phyloP scores from a whole-genome alignment of 2,888 invertebrate genomes.

The Drosophila leonis region DNA sequence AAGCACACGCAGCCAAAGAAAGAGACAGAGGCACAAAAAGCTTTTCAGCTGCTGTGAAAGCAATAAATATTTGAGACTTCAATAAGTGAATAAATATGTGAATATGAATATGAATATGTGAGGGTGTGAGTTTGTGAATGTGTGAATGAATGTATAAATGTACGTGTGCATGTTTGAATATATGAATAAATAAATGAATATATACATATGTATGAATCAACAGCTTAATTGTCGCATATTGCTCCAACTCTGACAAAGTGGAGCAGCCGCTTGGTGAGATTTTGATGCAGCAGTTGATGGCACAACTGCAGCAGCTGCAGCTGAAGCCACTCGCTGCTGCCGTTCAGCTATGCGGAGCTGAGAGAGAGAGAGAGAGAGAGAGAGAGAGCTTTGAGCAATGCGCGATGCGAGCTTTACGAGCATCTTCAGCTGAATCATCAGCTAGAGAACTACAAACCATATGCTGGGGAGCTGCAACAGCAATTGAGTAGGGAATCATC shows the following conservation, averaged over 20 bases:
- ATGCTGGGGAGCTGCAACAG: not conserved
- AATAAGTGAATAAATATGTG: not conserved
- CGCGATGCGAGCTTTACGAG: not conserved
- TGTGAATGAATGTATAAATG: not conserved
- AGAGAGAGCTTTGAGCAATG: not conserved
- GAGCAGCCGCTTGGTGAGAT: not conserved
- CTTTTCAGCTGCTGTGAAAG: not conserved
- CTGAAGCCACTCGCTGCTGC: not conserved
- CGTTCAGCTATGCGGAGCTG: not conserved
- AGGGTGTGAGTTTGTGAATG: not conserved
- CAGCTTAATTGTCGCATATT: too few species aligned
- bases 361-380: too few species aligned
- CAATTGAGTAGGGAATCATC: not conserved
- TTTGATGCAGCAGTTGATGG: not conserved
- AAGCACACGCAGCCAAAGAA: slow-evolving; percentile 13
- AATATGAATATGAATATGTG: not conserved
- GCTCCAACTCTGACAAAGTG: too few species aligned
- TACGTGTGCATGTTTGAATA: not conserved
- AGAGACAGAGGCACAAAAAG: not conserved
- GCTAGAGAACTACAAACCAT: not conserved
- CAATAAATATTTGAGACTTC: not conserved
- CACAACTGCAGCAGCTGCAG: too few species aligned
- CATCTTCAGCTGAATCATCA: not conserved
- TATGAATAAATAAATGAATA: not conserved
- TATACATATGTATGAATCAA: too few species aligned